Percentiles rank a stretch among this genome's conserved stretches.
Evolutionary conservation across 2,113 vertebrate genomes (phyloP).

Genomic region (Alosa alosa): DNA sequence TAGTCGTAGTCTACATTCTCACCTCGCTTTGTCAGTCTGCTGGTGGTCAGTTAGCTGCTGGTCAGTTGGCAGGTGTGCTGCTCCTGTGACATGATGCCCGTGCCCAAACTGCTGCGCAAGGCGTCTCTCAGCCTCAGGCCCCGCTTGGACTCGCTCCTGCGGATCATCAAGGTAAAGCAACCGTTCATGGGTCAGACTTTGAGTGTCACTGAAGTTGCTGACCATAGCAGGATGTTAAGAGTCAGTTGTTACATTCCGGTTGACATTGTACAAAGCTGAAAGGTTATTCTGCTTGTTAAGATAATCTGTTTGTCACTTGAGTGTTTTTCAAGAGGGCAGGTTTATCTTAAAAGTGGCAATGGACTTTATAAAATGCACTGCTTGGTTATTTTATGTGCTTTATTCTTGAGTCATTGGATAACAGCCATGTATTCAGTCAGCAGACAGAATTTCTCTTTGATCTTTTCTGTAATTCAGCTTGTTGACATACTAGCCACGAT

Average conservation of each 20-base stretch:
- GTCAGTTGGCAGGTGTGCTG: not conserved
- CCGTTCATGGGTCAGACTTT: not conserved
- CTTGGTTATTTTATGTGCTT: too few species aligned
- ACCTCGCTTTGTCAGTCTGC: not conserved
- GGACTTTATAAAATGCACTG: too few species aligned
- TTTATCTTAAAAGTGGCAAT: too few species aligned
- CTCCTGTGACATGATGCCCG: not conserved
- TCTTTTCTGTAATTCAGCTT: not conserved
- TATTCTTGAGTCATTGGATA: too few species aligned
- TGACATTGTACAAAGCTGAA: not conserved
- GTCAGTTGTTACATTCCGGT: not conserved
- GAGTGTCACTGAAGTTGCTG: not conserved
- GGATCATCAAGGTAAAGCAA: slow-evolving; percentile 41
- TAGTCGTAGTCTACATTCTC: not conserved
- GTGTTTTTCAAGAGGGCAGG: too few species aligned
- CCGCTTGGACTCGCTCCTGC: slow-evolving; percentile 33
- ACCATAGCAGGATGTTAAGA: not conserved
- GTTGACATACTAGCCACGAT: not conserved
- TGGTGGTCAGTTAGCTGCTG: not conserved
- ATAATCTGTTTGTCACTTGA: not conserved
- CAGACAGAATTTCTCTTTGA: not conserved
- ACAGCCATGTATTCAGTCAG: not conserved
- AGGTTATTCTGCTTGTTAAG: not conserved
- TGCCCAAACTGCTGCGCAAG: slow-evolving; percentile 38
- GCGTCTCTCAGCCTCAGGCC: slow-evolving; percentile 32